Conservation (phyloP, 1,140 invertebrate species). For the Anadara kagoshimensis region DNA sequence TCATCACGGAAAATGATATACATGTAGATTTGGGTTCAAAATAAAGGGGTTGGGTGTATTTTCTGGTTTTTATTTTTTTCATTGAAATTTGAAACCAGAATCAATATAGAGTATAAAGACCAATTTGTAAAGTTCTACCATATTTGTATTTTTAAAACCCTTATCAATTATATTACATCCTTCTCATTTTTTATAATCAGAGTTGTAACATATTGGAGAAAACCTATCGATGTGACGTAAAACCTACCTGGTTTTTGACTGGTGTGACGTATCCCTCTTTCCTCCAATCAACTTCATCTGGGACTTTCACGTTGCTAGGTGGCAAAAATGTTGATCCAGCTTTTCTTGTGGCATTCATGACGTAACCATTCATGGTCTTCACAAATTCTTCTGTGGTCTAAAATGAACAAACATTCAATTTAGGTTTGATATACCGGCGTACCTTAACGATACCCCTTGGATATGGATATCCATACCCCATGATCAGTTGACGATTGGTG, state of each 20-base stretch:
- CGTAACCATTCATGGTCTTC: conserved; percentile 57
- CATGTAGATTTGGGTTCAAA: too few species aligned
- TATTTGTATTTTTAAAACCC: neutral
- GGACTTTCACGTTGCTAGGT: conserved; percentile 41
- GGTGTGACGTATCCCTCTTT: conserved; percentile 58
- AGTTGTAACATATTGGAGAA: neutral
- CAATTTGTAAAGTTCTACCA: neutral
- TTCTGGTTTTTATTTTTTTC: too few species aligned
- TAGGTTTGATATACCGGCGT: neutral
- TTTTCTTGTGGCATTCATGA: conserved; percentile 19
- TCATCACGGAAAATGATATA: too few species aligned
- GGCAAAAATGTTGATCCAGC: conserved; percentile 28
- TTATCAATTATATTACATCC: neutral
- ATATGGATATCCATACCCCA: neutral
- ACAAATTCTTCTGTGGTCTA: conserved; percentile 59
- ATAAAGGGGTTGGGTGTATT: neutral
- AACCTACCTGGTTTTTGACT: conserved; percentile 61
- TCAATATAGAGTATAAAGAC: neutral
- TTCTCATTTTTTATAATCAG: neutral
- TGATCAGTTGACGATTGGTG: neutral
- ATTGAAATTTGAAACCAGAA: neutral
- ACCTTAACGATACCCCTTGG: neutral
- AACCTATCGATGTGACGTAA: neutral
- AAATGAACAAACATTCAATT: conserved; percentile 4
- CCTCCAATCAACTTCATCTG: conserved; percentile 61